Base-by-base conservation (phyloP, 92 coral and sea anemone genomes). In the Virgularia gustaviana region DNA sequence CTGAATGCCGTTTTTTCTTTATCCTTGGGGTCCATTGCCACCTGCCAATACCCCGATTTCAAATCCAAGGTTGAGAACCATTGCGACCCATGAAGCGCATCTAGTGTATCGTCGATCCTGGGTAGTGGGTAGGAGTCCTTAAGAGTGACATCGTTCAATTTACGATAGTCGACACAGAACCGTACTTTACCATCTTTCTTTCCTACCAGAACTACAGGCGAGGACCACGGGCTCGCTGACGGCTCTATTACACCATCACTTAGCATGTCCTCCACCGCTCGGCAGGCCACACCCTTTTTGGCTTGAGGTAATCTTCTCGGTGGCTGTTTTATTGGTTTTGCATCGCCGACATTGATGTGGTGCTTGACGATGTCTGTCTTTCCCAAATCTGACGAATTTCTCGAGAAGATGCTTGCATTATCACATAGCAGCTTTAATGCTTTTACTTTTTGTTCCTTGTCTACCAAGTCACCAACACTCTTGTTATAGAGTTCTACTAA, bases 1-100 rank as follows among this genome's bases (percentile, higher is more conserved):
- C 47, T 72, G 23, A 72, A 72, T 2, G 70, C 56, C 5, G 78
- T 72, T 66, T 72, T 72, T 33, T 34, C 70, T 24, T 34, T 72
- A 29, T 72, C 78, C 3, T 18, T 5, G 2, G 28, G 27, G 16
- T 19, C 70, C 52, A 56, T 33, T 12, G 18, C 70, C 42, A 72
- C 72, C 22, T 72, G 55, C 78, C 78, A 72, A n/a, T 72, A 72
- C 24, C 64, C 66, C 2, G 42, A 45, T 20, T 43, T 51, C 22
- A 51, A 37, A 13, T 51, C 76, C 7, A 29, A 37, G 7, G 42
- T 30, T 12, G 67, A 49, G 28, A 64, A 64, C 57, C 71, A 64
- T 20, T 30, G 16, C 3, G 33, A 64, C 25, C 57, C 71, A 31
- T 18, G 4, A 10, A 64, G 52, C 6, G 71, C 15, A 23, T 64